phyloP scores from a whole-genome alignment of 2,888 invertebrate species.

The Therioaphis trifolii region DNA sequence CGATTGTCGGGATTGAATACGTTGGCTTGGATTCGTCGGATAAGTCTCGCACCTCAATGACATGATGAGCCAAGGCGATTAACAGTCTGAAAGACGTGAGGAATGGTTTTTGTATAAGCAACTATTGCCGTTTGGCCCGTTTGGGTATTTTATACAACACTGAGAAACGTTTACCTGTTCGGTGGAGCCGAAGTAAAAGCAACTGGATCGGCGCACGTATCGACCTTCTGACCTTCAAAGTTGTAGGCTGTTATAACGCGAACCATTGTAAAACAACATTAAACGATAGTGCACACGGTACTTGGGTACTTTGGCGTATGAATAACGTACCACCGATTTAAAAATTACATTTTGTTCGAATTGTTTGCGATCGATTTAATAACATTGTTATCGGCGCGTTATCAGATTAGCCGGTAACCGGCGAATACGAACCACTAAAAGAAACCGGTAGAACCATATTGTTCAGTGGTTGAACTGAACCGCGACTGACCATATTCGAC shows the following conservation, averaged over 20 bases:
- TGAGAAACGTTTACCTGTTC: conserved; percentile 68
- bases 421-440: no score
- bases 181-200: conserved; percentile 75
- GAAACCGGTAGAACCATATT: no score
- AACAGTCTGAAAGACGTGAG: conserved; percentile 69
- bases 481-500: no score
- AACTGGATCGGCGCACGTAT: conserved; percentile 76
- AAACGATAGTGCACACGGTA: background rate
- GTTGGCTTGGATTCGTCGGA: conserved; percentile 69
- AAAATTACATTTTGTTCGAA: background rate
- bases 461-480: no score
- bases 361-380: background rate
- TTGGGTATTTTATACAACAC: no score
- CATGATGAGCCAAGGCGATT: conserved; percentile 74
- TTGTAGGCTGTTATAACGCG: conserved; percentile 78
- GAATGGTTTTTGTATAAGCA: background rate
- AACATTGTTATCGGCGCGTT: background rate
- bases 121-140: background rate
- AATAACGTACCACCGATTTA: background rate
- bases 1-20: conserved; percentile 80
- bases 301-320: background rate
- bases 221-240: conserved; percentile 76
- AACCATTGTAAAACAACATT: conserved; percentile 72
- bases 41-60: conserved; percentile 74
- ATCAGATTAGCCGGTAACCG: background rate